Evolutionary conservation across 2,797 vertebrate genomes (phyloP), one percentile per base, ranked within the genome.

Genomic region (Phrynocephalus guinanensis): DNA sequence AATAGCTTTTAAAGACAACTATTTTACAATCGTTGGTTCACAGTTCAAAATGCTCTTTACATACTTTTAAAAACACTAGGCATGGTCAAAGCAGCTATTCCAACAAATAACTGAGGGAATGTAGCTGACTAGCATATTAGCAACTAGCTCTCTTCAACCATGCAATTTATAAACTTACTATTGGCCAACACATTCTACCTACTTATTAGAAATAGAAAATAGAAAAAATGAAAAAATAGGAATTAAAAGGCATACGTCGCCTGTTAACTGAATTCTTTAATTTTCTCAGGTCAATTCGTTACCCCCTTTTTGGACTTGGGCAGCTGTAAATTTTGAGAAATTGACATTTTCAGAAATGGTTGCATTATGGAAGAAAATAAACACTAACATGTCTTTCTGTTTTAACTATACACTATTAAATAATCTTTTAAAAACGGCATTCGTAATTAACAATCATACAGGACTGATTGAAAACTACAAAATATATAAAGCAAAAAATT

Each of bases 311-410:
- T 94, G 95, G 85, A 93, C 96, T 95, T 94, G 93, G 94, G 94
- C 95, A 96, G 95, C 95, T 94, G 95, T 91, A 95, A 95, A 96
- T 96, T 97, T 95, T 95, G 96, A 97, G 93, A 97, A 96, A 95
- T 94, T 94, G 91, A 90, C 88, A 95, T 95, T 95, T 96, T 96
- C 93, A 96, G 95, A 96, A 97, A 95, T 91, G 92, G 92, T 92
- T 96, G 95, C 95, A 95, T 95, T 91, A 96, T 38, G 88, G 93
- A 96, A 94, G 94, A 93, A 95, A 96, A 95, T 52, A 92, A 95
- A 95, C 90, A 96, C 90, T 89, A 88, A 78, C 93, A 85, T 95
- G 83, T 95, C 90, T 93, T 89, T 92, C 93, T 73, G 30, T 20
- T 95, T 90, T 92, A 89, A 93, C 84, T 92, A 95, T 84, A 92